Evolutionary conservation across 1,140 invertebrate species (phyloP), one percentile per base, ranked within the genome.

Genomic region (Tetragonula clypearis): DNA sequence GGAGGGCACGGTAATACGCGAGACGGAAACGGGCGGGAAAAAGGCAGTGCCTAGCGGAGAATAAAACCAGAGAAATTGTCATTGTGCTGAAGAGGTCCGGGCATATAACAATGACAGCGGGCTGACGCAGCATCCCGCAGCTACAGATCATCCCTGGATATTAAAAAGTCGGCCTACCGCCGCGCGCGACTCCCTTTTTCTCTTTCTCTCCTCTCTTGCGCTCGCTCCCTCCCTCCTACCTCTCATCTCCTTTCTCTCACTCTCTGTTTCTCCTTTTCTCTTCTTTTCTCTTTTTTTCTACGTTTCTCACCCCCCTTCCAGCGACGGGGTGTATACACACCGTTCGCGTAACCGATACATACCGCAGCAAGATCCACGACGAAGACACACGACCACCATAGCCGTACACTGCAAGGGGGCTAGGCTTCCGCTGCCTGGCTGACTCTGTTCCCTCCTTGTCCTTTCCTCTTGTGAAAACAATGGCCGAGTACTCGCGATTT

Each of bases 81-180:
- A 94, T 94, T 93, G 93, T 93, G 91, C 93, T 92, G 93, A 93
- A 94, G 91, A 94, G 93, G 92, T 93, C 93, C 93, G 92, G 90
- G 91, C 90, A 85, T 88, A 93, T 93, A 94, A 94, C 93, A 94
- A 94, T 94, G 93, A 94, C 93, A 92, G 92, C 91, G 91, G 41
- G 92, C 93, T 94, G 94, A 94, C 93, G 92, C 91, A 92, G 93
- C 93, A 89, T 92, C 90, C 90, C 90, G 88, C 90, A 90, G 90
- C 90, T 93, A 90, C 93, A 93, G 93, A 94, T 94, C 93, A 94
- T 94, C 93, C 93, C 93, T 93, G 91, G 93, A 93, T 94, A 94
- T 94, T 94, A 94, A 94, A 94, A 94, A 94, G 93, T 93, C 92
- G 91, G 88, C 77, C 86, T 87, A 89, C 87, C 78, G 41, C 41